phyloP scores from a whole-genome alignment of 1,140 invertebrate genomes.

The Ridgeia piscesae region DNA sequence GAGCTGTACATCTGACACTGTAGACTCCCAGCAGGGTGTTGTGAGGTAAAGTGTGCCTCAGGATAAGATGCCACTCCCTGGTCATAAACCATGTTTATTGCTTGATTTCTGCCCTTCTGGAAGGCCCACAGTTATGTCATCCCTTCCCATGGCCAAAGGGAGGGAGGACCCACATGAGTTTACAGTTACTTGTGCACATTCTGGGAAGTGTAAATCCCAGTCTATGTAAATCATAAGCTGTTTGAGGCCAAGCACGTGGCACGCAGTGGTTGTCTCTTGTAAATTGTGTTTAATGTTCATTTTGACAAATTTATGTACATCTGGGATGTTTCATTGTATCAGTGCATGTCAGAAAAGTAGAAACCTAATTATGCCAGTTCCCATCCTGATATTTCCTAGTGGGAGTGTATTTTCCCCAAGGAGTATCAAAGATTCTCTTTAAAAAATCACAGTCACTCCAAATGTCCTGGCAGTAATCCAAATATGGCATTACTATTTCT shows the following conservation, averaged over 20 bases:
- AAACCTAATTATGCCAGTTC: too few relatives aligned
- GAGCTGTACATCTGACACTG: not conserved
- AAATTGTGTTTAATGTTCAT: not conserved
- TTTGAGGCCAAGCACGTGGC: not conserved
- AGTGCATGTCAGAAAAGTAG: too few relatives aligned
- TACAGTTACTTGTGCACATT: not conserved
- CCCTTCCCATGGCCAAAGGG: not conserved
- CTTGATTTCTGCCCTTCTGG: not conserved
- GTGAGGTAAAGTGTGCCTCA: not conserved
- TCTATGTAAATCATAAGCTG: not conserved
- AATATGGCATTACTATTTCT: not conserved
- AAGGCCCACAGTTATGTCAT: not conserved
- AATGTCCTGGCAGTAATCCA: not conserved
- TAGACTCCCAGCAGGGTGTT: not conserved
- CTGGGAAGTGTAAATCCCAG: not conserved
- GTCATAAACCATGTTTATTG: not conserved
- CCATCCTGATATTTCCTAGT: too few relatives aligned
- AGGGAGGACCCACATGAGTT: not conserved
- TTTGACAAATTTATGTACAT: not conserved
- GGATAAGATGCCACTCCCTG: not conserved
- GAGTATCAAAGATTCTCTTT: too few relatives aligned
- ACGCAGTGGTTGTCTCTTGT: not conserved
- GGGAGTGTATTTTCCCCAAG: too few relatives aligned
- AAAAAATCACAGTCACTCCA: not conserved
- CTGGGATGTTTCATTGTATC: not conserved